Conservation (phyloP, 1,140 invertebrate species). For the Protaetia brevitarsis region DNA sequence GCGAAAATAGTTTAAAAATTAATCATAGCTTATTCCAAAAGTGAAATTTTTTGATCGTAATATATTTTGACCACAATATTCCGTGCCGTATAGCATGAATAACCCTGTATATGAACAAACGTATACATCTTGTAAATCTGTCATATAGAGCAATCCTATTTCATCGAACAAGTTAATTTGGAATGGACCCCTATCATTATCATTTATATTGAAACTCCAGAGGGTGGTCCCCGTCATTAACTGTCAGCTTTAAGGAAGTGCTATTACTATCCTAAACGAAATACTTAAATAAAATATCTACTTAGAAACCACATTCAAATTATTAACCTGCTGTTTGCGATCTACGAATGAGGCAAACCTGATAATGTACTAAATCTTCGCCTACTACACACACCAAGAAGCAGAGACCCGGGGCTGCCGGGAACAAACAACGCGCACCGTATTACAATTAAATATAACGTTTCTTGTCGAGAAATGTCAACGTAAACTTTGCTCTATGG, state of each 20-base stretch:
- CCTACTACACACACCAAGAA: not conserved
- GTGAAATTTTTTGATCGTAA: too few relatives aligned
- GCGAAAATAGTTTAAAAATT: too few relatives aligned
- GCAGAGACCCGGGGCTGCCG: not conserved
- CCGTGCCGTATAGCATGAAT: too few relatives aligned
- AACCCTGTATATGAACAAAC: too few relatives aligned
- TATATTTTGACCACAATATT: too few relatives aligned
- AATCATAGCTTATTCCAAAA: too few relatives aligned
- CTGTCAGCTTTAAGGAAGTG: not conserved
- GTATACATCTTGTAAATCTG: too few relatives aligned
- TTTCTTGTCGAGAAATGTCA: conserved; percentile 26
- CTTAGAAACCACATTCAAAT: not conserved
- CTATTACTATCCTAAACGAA: not conserved
- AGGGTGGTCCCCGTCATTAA: not conserved
- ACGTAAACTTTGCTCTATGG: conserved; percentile 25
- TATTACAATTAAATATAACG: conserved; percentile 8
- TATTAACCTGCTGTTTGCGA: not conserved
- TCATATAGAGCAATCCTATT: too few relatives aligned
- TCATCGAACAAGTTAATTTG: too few relatives aligned
- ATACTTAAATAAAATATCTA: not conserved
- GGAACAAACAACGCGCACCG: not conserved
- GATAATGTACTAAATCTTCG: not conserved
- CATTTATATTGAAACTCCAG: too few relatives aligned
- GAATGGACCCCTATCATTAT: too few relatives aligned
- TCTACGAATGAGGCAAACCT: not conserved